Evolutionary conservation across 2,797 vertebrate genomes (phyloP).

Genomic region (Cercopithecus mitis): DNA sequence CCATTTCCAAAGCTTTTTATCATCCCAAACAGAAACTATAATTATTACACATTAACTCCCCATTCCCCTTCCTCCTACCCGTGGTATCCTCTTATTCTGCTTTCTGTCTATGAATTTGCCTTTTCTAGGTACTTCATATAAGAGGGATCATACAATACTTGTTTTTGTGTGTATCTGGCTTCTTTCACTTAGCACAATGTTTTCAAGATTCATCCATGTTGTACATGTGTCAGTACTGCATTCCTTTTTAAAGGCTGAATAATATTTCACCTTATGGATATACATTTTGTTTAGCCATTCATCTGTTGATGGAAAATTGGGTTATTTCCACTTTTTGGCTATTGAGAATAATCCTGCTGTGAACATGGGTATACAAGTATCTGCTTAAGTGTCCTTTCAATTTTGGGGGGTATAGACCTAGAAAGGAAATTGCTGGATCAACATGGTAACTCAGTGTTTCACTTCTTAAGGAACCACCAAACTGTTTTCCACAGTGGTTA

Average conservation of each 20-base stretch:
- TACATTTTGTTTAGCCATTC: not conserved
- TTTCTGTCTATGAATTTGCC: not conserved
- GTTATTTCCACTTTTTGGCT: not conserved
- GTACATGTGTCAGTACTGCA: not conserved
- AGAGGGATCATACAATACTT: not conserved
- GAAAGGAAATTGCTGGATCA: not conserved
- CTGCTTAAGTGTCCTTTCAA: not conserved
- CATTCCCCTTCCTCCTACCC: not conserved
- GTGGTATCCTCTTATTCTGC: not conserved
- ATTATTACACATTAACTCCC: not conserved
- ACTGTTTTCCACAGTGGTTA: not conserved
- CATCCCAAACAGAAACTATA: not conserved
- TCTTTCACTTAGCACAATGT: constrained; percentile 7
- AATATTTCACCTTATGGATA: not conserved
- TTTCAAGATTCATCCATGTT: not conserved
- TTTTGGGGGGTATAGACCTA: not conserved
- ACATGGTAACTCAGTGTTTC: not conserved
- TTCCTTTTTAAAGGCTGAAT: not conserved
- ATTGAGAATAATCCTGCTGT: not conserved
- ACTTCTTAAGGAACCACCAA: not conserved
- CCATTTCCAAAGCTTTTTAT: not conserved
- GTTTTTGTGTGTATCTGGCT: not conserved
- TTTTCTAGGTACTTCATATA: not conserved
- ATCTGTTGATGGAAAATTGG: not conserved
- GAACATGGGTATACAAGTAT: not conserved